Evolutionary conservation across 2,888 invertebrate species (phyloP).

Genomic region (Dryobota labecula): DNA sequence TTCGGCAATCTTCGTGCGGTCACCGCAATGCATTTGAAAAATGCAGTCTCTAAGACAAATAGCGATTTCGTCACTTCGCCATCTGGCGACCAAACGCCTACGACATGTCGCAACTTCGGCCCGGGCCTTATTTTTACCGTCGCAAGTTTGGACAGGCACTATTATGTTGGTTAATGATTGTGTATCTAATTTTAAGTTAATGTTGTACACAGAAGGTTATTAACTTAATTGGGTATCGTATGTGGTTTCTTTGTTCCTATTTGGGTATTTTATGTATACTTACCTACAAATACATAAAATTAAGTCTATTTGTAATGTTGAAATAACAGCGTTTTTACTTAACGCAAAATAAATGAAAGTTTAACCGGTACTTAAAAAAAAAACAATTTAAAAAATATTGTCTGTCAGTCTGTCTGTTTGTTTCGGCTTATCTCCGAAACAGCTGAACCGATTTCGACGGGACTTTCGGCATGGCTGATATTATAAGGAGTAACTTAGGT

Average conservation of each 20-base stretch:
- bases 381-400: no score
- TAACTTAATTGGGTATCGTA: conserved; percentile 33
- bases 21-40: conserved; percentile 64
- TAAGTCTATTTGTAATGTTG: background rate
- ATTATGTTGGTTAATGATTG: conserved; percentile 63
- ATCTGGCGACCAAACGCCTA: conserved; percentile 77
- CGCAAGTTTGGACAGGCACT: conserved; percentile 62
- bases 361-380: no score
- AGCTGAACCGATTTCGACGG: no score
- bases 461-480: no score
- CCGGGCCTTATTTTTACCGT: conserved; percentile 68
- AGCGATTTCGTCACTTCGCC: conserved; percentile 73
- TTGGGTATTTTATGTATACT: no score
- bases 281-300: no score
- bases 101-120: conserved; percentile 63
- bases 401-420: no score
- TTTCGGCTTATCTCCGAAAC: no score
- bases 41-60: conserved; percentile 68
- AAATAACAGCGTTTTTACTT: no score
- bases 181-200: conserved; percentile 60
- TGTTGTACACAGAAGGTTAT: conserved; percentile 45
- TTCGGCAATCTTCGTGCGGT: conserved; percentile 52
- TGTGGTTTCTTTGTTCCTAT: conserved; percentile 16
- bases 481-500: no score
- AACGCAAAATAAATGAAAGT: no score